phyloP scores from a whole-genome alignment of 1,140 invertebrate genomes.

The Gryllus bimaculatus region DNA sequence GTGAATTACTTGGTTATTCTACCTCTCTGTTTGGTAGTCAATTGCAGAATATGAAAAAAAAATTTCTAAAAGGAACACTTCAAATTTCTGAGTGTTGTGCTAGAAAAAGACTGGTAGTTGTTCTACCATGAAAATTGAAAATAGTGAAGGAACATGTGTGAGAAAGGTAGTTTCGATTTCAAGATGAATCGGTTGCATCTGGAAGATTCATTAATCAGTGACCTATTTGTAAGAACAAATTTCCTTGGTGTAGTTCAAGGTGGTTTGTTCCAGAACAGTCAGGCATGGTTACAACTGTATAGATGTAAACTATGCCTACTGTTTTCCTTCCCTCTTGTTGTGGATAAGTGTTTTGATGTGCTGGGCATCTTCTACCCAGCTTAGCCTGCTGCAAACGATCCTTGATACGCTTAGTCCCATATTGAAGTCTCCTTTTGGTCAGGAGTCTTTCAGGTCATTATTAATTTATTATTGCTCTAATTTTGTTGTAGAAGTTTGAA shows the following conservation, averaged over 20 bases:
- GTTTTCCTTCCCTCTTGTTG: background rate
- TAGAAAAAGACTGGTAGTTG: background rate
- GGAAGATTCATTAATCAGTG: too few species aligned
- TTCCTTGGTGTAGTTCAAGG: background rate
- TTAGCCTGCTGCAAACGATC: background rate
- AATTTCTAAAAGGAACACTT: background rate
- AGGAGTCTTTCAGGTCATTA: background rate
- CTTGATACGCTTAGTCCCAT: background rate
- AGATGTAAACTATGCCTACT: background rate
- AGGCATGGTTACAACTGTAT: background rate
- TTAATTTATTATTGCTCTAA: background rate
- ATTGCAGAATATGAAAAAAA: too few species aligned
- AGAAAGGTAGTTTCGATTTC: background rate
- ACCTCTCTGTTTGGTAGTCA: background rate
- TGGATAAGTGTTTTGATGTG: conserved; percentile 1
- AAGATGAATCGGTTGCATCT: background rate
- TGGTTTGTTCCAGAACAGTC: background rate
- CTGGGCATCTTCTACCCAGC: background rate
- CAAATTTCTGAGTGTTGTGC: background rate
- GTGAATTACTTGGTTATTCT: background rate
- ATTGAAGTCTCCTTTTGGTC: background rate
- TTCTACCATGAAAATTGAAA: background rate
- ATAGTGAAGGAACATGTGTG: background rate
- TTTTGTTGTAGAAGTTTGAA: background rate
- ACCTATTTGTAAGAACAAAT: background rate